Evolutionary conservation across 1,140 invertebrate species (phyloP).

Genomic region (Ctenoplectra terminalis): DNA sequence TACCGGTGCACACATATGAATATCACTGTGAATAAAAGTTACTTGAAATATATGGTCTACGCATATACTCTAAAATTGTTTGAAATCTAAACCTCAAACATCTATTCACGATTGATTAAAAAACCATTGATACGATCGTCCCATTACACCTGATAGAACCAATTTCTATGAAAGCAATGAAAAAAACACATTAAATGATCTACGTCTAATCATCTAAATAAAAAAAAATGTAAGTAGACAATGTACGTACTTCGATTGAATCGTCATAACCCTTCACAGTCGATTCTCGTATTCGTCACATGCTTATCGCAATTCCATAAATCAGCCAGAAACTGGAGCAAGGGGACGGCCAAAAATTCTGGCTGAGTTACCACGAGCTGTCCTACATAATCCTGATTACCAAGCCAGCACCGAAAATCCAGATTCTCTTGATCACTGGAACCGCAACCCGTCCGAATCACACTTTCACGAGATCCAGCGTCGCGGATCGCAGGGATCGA

Average conservation of each 20-base stretch:
- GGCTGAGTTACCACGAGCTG: constrained; percentile 21
- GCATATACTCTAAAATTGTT: no score
- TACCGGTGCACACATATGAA: no score
- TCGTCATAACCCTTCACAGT: background rate
- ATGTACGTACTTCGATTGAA: background rate
- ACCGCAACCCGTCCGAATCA: background rate
- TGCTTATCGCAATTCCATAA: constrained; percentile 29
- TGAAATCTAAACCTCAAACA: no score
- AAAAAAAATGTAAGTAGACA: no score
- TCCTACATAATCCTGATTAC: constrained; percentile 36
- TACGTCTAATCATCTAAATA: no score
- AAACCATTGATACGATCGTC: no score
- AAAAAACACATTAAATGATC: no score
- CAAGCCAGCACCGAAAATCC: constrained; percentile 14
- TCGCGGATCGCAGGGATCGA: background rate
- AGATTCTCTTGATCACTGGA: background rate
- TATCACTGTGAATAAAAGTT: no score
- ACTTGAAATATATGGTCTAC: no score
- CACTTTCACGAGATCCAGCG: background rate
- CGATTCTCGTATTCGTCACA: background rate
- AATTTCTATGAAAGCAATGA: no score
- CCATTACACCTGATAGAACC: no score
- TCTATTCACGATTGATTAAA: no score
- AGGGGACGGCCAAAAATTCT: constrained; percentile 25
- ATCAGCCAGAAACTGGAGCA: constrained; percentile 16